Percentiles rank a stretch among this genome's conserved stretches.
Conservation (phyloP, 2,113 vertebrate genomes). For the Erythrocebus patas region DNA sequence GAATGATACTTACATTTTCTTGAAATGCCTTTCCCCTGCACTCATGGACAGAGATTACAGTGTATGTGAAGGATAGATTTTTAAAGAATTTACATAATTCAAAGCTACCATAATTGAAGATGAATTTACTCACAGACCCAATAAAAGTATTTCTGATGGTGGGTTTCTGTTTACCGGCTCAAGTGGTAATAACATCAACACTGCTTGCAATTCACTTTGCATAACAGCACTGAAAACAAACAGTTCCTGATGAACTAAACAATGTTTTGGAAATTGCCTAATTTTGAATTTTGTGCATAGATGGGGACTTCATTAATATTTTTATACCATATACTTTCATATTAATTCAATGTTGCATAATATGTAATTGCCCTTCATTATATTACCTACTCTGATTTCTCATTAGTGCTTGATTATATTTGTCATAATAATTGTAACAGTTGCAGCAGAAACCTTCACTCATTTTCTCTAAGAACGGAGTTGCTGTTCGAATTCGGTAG, state of each 20-base stretch:
- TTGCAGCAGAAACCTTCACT: not conserved
- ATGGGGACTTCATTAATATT: conserved; percentile 53
- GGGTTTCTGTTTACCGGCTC: conserved; percentile 46
- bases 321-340: conserved; percentile 52
- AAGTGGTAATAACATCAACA: not conserved
- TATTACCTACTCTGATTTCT: conserved; percentile 52
- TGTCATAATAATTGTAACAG: conserved; percentile 34
- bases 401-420: conserved; percentile 58
- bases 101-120: conserved; percentile 45
- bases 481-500: not conserved
- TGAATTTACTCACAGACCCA: conserved; percentile 28
- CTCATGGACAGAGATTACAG: not conserved
- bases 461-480: not conserved
- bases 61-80: not conserved
- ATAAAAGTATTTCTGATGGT: conserved; percentile 35
- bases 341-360: conserved; percentile 67
- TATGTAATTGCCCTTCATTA: conserved; percentile 56
- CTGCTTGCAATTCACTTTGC: not conserved
- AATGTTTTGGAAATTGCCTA: not conserved
- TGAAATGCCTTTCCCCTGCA: not conserved
- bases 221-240: conserved; percentile 19
- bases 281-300: conserved; percentile 54
- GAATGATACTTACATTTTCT: not conserved
- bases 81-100: conserved; percentile 48
- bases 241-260: conserved; percentile 61